Evolutionary conservation across 2,888 invertebrate genomes (phyloP).

Genomic region (Pyralis farinalis): DNA sequence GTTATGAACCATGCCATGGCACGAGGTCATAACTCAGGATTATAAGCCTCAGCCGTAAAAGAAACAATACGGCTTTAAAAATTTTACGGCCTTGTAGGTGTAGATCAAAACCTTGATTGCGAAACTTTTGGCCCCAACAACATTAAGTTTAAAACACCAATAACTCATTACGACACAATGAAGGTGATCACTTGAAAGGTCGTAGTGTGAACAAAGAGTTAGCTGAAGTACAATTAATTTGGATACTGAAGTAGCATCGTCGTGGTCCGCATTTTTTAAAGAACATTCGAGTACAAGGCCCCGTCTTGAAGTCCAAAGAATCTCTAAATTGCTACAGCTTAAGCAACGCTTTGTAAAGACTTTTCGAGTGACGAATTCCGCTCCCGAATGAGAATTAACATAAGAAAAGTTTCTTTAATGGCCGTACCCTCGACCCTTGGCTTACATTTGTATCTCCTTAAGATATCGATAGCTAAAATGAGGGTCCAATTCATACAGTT

Average conservation of each 20-base stretch:
- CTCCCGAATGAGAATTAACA: neutral
- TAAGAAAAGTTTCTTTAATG: conserved; percentile 1
- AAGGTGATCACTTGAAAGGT: conserved; percentile 12
- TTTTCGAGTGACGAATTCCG: neutral
- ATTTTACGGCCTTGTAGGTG: conserved; percentile 2
- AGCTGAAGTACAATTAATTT: conserved; percentile 3
- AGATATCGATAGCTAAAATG: neutral
- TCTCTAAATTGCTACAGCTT: neutral
- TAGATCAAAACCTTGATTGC: conserved; percentile 18
- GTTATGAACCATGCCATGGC: conserved; percentile 32
- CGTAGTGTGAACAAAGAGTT: conserved; percentile 5
- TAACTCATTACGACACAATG: conserved; percentile 23
- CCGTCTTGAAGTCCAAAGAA: neutral
- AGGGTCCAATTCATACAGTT: too few species aligned
- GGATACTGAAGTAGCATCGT: neutral
- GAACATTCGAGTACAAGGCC: neutral
- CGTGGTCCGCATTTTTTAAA: neutral
- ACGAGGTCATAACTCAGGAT: conserved; percentile 34
- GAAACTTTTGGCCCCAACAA: conserved; percentile 19
- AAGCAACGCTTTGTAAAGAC: neutral
- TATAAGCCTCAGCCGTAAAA: conserved; percentile 12
- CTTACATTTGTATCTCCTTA: neutral
- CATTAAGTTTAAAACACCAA: conserved; percentile 24
- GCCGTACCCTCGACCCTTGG: neutral
- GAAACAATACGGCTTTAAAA: conserved; percentile 2